Evolutionary conservation across 1,140 invertebrate species (phyloP).

Genomic region (Drosophila lacertosa): DNA sequence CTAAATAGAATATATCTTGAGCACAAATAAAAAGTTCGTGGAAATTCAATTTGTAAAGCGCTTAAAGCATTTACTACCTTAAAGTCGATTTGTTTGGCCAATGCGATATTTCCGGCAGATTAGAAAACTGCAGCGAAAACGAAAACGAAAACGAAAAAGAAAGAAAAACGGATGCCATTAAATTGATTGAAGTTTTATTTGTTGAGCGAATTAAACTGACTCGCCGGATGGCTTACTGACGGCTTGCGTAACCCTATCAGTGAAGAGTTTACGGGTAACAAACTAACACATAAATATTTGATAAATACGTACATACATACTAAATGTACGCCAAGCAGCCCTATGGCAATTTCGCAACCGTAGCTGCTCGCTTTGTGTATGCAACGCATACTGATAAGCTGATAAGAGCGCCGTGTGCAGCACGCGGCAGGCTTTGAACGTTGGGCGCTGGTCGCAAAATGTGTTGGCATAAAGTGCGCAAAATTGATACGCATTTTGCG

Average conservation of each 20-base stretch:
- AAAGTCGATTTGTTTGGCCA: neutral
- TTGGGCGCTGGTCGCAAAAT: conserved; percentile 47
- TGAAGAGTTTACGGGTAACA: neutral
- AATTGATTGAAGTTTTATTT: conserved; percentile 29
- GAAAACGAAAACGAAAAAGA: neutral
- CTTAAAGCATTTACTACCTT: neutral
- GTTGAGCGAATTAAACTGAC: conserved; percentile 9
- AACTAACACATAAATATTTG: conserved; percentile 19
- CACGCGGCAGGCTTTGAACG: conserved; percentile 3
- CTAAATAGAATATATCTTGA: neutral
- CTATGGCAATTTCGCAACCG: neutral
- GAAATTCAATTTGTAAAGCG: neutral
- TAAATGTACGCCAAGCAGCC: conserved; percentile 1
- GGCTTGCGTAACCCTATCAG: conserved; percentile 2
- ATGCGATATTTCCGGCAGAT: neutral
- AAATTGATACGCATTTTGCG: conserved; percentile 49
- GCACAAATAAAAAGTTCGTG: neutral
- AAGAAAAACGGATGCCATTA: conserved; percentile 11
- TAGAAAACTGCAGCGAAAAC: neutral
- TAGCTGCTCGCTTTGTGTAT: conserved; percentile 17
- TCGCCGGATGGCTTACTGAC: conserved; percentile 1
- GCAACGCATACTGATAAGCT: conserved; percentile 50
- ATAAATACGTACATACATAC: conserved; percentile 7
- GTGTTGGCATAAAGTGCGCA: conserved; percentile 25
- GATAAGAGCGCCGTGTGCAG: conserved; percentile 53